Conservation (phyloP, 1,140 invertebrate genomes). For the Heliothis subflexa region DNA sequence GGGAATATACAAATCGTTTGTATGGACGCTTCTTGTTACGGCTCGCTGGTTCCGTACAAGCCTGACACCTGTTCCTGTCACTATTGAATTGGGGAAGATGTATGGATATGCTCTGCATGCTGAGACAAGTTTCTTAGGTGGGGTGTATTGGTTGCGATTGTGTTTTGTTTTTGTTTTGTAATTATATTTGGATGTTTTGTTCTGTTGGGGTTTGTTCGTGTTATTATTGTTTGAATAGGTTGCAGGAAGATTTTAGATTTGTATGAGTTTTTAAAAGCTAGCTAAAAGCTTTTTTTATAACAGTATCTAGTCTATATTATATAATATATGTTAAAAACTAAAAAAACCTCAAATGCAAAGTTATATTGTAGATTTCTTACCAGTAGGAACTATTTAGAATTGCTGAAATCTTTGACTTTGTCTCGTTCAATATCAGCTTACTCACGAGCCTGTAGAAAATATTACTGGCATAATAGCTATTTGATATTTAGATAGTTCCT, state of each 20-base stretch:
- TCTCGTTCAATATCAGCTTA: background rate
- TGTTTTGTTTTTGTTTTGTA: background rate
- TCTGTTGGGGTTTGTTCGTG: background rate
- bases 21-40: constrained; percentile 49
- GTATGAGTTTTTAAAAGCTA: too few relatives aligned
- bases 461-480: too few relatives aligned
- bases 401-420: too few relatives aligned
- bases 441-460: background rate
- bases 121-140: constrained; percentile 26
- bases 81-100: constrained; percentile 54
- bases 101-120: constrained; percentile 40
- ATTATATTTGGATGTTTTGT: background rate
- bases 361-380: too few relatives aligned
- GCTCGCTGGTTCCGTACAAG: constrained; percentile 42
- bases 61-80: constrained; percentile 52
- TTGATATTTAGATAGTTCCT: too few relatives aligned
- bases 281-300: too few relatives aligned
- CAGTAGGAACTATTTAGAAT: too few relatives aligned
- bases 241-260: too few relatives aligned
- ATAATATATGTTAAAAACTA: too few relatives aligned
- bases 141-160: background rate
- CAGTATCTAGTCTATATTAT: too few relatives aligned
- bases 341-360: too few relatives aligned
- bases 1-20: constrained; percentile 53
- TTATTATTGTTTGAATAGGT: background rate